These are phyloP conservation scores for Scelioninae gen. 1 DNA, from an alignment of 2,888 invertebrate genomes.

Conservation along the genomic window DNA sequence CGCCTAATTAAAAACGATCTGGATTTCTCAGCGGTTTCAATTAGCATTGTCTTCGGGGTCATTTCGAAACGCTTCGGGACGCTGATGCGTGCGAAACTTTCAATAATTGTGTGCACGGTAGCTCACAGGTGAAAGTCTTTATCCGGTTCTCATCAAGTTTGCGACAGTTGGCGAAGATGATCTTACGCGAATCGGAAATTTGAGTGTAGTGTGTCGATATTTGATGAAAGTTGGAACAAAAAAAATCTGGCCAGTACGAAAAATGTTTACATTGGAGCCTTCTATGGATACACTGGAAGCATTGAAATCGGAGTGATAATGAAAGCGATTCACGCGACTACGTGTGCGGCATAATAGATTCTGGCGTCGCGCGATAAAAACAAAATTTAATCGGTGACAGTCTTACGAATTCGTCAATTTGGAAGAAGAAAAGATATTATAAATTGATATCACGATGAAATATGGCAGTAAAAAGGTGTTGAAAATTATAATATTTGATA, in stretches of 20 bases:
- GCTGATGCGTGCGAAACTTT: slow-evolving; percentile 65
- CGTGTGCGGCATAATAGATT: slow-evolving; percentile 71
- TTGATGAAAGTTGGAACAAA: slow-evolving; percentile 51
- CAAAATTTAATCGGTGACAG: slow-evolving; percentile 27
- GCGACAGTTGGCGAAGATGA: slow-evolving; percentile 54
- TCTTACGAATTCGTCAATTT: slow-evolving; percentile 36
- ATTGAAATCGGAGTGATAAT: slow-evolving; percentile 67
- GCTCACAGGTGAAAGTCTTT: slow-evolving; percentile 69
- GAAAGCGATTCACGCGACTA: slow-evolving; percentile 69
- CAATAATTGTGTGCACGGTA: slow-evolving; percentile 56
- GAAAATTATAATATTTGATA: slow-evolving; percentile 21
- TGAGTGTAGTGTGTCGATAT: slow-evolving; percentile 29
- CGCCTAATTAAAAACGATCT: slow-evolving; percentile 47
- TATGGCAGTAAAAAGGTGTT: slow-evolving; percentile 21
- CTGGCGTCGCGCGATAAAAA: slow-evolving; percentile 35
- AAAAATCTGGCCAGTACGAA: slow-evolving; percentile 28
- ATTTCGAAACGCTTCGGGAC: slow-evolving; percentile 39
- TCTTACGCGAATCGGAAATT: slow-evolving; percentile 57
- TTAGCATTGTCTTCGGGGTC: slow-evolving; percentile 61
- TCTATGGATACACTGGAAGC: slow-evolving; percentile 63
- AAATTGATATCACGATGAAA: slow-evolving; percentile 3
- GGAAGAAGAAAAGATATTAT: slow-evolving; percentile 5
- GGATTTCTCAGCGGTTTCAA: slow-evolving; percentile 54
- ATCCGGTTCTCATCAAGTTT: slow-evolving; percentile 64
- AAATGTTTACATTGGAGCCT: slow-evolving; percentile 41